These are phyloP conservation scores for Muricea muricata DNA, from an alignment of 92 coral and sea anemone species.

Conservation along the genomic window DNA sequence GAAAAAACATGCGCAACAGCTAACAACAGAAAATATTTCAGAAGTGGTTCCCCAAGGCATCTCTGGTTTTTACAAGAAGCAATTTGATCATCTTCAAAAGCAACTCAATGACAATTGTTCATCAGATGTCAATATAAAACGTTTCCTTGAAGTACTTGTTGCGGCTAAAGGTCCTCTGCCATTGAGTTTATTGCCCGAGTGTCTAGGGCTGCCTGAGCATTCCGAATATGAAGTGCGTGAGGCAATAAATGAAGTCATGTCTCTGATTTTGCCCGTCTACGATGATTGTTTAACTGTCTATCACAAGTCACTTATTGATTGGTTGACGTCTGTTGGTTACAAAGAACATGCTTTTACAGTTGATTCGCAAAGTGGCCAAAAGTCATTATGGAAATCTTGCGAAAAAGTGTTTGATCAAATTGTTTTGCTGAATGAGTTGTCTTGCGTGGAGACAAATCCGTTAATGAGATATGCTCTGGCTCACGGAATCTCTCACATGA, in stretches of 20 bases:
- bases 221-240: slow-evolving; percentile 18
- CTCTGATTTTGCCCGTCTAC: slow-evolving; percentile 44
- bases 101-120: slow-evolving; percentile 5
- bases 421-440: not conserved
- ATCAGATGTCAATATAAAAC: slow-evolving; percentile 19
- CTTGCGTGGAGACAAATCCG: not conserved
- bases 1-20: not conserved
- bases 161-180: slow-evolving; percentile 43
- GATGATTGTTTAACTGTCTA: slow-evolving; percentile 46
- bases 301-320: slow-evolving; percentile 51
- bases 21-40: slow-evolving; percentile 3
- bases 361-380: slow-evolving; percentile 1
- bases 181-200: slow-evolving; percentile 24
- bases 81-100: slow-evolving; percentile 9
- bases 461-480: slow-evolving; percentile 2
- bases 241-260: slow-evolving; percentile 9
- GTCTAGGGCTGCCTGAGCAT: slow-evolving; percentile 32
- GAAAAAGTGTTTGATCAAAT: not conserved
- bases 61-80: slow-evolving; percentile 41
- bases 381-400: slow-evolving; percentile 13
- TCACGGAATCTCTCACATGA: slow-evolving; percentile 36
- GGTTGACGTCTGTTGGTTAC: slow-evolving; percentile 31
- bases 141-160: slow-evolving; percentile 37
- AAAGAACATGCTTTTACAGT: slow-evolving; percentile 29
- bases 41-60: slow-evolving; percentile 43